Percentiles rank a stretch among this genome's conserved stretches.
Conservation (phyloP, 2,888 invertebrate species). For the Agrotis exclamationis region DNA sequence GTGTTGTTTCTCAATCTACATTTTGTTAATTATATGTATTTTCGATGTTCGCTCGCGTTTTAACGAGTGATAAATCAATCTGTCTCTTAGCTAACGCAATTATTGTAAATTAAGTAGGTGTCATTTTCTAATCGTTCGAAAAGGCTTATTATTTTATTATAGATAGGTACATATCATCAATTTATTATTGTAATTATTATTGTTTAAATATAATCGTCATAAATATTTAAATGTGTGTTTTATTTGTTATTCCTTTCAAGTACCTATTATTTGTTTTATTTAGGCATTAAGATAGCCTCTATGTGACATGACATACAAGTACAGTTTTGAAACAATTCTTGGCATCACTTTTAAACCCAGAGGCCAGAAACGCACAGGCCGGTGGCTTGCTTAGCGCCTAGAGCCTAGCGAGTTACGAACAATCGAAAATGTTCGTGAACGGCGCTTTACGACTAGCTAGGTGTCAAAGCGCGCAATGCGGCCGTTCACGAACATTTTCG, state of each 20-base stretch:
- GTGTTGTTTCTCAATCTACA: slow-evolving; percentile 26
- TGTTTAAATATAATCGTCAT: slow-evolving; percentile 70
- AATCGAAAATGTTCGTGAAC: too few relatives aligned
- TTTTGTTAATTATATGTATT: slow-evolving; percentile 36
- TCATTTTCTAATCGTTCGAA: slow-evolving; percentile 64
- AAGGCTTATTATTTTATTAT: slow-evolving; percentile 67
- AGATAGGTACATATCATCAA: slow-evolving; percentile 72
- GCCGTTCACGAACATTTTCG: too few relatives aligned
- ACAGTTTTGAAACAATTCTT: too few relatives aligned
- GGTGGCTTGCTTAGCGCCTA: too few relatives aligned
- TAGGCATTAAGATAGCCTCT: not conserved
- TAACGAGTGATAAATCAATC: slow-evolving; percentile 66
- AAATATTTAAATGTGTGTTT: slow-evolving; percentile 42
- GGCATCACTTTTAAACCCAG: too few relatives aligned
- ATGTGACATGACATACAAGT: too few relatives aligned
- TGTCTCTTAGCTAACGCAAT: slow-evolving; percentile 48
- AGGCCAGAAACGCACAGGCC: too few relatives aligned
- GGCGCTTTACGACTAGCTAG: too few relatives aligned
- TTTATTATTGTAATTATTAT: slow-evolving; percentile 70
- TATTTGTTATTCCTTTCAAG: slow-evolving; percentile 8
- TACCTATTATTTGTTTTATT: not conserved
- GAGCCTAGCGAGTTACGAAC: too few relatives aligned
- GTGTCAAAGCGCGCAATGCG: too few relatives aligned
- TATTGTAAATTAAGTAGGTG: slow-evolving; percentile 52
- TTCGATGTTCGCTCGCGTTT: slow-evolving; percentile 68